Percentiles rank a stretch among this genome's conserved stretches.
Evolutionary conservation across 2,797 vertebrate species (phyloP).

Genomic region (Masticophis lateralis): DNA sequence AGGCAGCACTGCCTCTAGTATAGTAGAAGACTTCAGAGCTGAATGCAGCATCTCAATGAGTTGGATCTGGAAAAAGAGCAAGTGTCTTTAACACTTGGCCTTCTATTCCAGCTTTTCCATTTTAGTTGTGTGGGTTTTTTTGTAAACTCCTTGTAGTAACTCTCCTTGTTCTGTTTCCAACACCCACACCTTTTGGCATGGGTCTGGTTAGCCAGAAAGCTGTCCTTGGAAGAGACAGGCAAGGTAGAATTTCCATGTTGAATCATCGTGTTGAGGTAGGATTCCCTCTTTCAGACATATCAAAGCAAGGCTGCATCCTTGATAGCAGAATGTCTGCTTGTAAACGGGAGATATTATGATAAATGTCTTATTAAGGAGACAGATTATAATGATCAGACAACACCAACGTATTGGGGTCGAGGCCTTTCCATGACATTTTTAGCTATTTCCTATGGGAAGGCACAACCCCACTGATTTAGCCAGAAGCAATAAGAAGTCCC

Average conservation of each 20-base stretch:
- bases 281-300: conserved; percentile 13
- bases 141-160: background rate
- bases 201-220: background rate
- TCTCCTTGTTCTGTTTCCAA: background rate
- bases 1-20: background rate
- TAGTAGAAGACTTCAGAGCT: background rate
- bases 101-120: background rate
- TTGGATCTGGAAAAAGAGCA: background rate
- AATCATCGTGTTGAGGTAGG: conserved; percentile 18
- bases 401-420: conserved; percentile 37
- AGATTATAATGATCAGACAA: conserved; percentile 21
- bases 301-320: conserved; percentile 37
- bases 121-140: background rate
- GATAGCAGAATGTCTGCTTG: background rate
- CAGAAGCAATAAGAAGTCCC: conserved; percentile 1
- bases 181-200: background rate
- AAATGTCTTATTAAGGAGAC: conserved; percentile 26
- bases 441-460: conserved; percentile 18
- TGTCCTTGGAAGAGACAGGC: conserved; percentile 7
- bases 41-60: background rate
- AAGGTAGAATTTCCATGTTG: background rate
- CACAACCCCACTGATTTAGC: conserved; percentile 23
- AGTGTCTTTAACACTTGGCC: background rate
- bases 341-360: background rate
- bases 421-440: conserved; percentile 28